Base-by-base conservation (phyloP, 1,140 invertebrate genomes). In the Pogonomyrmex californicus region DNA sequence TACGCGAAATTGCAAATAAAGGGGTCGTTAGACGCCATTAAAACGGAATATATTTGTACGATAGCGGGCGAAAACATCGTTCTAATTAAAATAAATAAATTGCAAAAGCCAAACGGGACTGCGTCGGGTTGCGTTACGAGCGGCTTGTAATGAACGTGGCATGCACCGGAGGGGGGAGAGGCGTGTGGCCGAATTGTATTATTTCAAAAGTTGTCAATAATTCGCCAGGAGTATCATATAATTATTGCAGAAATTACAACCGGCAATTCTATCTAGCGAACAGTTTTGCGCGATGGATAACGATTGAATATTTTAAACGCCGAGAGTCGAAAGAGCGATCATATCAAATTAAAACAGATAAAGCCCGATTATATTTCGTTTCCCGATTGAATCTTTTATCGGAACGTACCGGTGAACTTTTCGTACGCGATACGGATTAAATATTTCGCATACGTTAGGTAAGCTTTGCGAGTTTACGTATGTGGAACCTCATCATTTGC, bases 71-170 rank as follows among this genome's bases (percentile, higher is more conserved):
- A 58, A 44, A 23, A 47, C 23, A 23, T 10, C 36, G 33, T 38
- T 44, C 49, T 81, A 83, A 83, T 83, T 83, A 83, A 83, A 70
- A 47, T 73, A 83, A 83, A 83, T 73, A 83, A 73, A 75, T 83
- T 83, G 54, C 44, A 41, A 36, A 23, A 44, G 30, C 30, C 30
- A 47, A 73, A 60, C 41, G 6, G 49, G 38, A 38, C 49, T 47
- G 33, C 1, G 23, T 23, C n/a, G 23, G 17, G 12, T 14, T 44
- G 30, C 3, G 38, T 60, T 68, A 14, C 33, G 10, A 82, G 38
- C 30, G 33, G 56, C 44, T 68, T 23, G 49, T 56, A 71, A 66
- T 47, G 36, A 79, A 38, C 33, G 44, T 23, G 23, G n/a, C 33
- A 14, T 33, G 14, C 10, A 12, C 30, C 47, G 6, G 47, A 0